These are phyloP conservation scores for Acanthopagrus latus DNA, from an alignment of 2,797 vertebrate species.

Conservation along the genomic window DNA sequence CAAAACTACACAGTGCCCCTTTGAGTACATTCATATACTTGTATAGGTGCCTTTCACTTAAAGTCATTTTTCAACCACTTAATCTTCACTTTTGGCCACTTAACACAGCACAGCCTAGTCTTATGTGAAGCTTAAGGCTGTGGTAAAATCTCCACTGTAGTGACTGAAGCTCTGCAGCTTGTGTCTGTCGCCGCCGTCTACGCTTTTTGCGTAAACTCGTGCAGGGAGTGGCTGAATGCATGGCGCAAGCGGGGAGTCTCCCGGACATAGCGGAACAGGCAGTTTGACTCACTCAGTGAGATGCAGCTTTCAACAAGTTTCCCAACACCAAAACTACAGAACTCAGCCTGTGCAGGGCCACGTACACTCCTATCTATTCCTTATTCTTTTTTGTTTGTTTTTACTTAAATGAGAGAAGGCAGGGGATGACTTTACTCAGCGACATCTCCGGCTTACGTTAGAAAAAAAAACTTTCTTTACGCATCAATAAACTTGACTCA, in stretches of 20 bases:
- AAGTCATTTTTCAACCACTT: too few species aligned
- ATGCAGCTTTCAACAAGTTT: slow-evolving; percentile 46
- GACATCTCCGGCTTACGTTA: slow-evolving; percentile 37
- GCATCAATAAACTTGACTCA: neutral
- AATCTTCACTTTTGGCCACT: too few species aligned
- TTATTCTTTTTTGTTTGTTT: neutral
- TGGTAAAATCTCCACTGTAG: too few species aligned
- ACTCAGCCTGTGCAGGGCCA: neutral
- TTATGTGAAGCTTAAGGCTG: too few species aligned
- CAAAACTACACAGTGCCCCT: too few species aligned
- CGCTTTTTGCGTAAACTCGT: slow-evolving; percentile 65
- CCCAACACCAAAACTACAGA: neutral
- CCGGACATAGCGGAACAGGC: slow-evolving; percentile 79
- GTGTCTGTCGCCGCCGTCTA: slow-evolving; percentile 35
- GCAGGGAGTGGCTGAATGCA: slow-evolving; percentile 65
- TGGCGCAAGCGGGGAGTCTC: slow-evolving; percentile 75
- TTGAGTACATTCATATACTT: too few species aligned
- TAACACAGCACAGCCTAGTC: too few species aligned
- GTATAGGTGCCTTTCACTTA: too few species aligned
- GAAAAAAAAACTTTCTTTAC: slow-evolving; percentile 56
- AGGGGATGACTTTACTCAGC: neutral
- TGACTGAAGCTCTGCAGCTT: neutral
- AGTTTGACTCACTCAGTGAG: slow-evolving; percentile 4
- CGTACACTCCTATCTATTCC: rapidly evolving
- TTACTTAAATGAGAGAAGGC: rapidly evolving